Evolutionary conservation across 1,140 invertebrate genomes (phyloP).

Genomic region (Campoletis sonorensis): DNA sequence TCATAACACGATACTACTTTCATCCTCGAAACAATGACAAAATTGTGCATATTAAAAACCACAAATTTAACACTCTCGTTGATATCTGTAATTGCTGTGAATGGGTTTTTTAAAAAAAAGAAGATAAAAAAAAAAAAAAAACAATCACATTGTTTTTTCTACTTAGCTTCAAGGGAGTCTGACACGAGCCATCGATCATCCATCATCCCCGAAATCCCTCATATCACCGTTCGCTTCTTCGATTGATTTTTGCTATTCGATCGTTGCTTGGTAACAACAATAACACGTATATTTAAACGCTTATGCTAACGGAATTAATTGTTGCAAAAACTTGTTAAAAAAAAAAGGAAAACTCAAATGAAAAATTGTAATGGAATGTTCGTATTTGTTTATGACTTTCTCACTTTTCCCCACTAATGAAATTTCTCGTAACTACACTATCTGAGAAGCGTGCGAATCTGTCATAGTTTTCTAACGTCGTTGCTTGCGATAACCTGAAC

Average conservation of each 20-base stretch:
- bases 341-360: neutral
- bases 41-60: constrained; percentile 1
- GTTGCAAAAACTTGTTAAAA: neutral
- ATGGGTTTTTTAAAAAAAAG: constrained; percentile 6
- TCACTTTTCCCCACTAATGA: constrained; percentile 34
- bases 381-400: neutral
- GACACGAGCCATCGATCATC: constrained; percentile 42
- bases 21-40: constrained; percentile 54
- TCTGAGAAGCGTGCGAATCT: constrained; percentile 36
- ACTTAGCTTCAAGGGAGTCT: constrained; percentile 27
- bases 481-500: constrained; percentile 35
- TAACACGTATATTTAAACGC: constrained; percentile 3
- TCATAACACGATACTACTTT: constrained; percentile 59
- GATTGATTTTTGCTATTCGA: constrained; percentile 60
- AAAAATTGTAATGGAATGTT: neutral
- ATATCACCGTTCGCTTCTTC: constrained; percentile 59
- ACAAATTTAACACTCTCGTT: constrained; percentile 11
- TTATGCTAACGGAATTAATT: neutral
- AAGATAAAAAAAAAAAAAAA: neutral
- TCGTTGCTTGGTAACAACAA: neutral
- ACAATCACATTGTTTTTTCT: neutral
- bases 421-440: constrained; percentile 7
- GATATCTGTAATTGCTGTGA: constrained; percentile 15
- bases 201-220: constrained; percentile 35
- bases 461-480: constrained; percentile 7